These are phyloP conservation scores for Lochmaea capreae DNA, from an alignment of 2,888 invertebrate species.

Conservation along the genomic window DNA sequence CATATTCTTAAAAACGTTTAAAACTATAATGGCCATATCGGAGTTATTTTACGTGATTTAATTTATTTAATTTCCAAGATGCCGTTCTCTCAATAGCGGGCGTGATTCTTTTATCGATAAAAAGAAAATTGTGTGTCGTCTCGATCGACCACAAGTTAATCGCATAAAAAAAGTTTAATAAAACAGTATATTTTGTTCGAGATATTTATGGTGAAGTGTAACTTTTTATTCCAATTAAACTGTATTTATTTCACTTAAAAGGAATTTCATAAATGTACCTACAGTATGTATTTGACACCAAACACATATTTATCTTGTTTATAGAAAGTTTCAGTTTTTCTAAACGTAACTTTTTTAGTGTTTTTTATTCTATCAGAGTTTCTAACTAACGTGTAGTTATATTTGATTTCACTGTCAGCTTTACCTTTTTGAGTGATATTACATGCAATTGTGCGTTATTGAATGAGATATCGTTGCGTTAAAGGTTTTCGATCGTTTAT, in stretches of 20 bases:
- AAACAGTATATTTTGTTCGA: neutral
- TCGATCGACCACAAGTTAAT: neutral
- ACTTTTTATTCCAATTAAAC: neutral
- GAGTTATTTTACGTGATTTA: slow-evolving; percentile 40
- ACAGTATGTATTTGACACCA: no score
- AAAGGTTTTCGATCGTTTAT: neutral
- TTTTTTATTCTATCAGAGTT: no score
- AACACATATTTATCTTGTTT: no score
- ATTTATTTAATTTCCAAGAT: slow-evolving; percentile 33
- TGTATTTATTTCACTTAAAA: no score
- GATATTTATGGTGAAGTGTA: neutral
- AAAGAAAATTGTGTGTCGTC: neutral
- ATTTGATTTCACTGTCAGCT: no score
- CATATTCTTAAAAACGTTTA: slow-evolving; percentile 25
- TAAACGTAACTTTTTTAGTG: no score
- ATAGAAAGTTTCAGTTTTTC: no score
- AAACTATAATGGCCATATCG: slow-evolving; percentile 30
- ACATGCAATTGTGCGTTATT: no score
- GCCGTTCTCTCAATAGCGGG: neutral
- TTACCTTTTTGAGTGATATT: no score
- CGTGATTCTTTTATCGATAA: neutral
- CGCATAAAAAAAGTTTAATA: neutral
- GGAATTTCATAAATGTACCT: no score
- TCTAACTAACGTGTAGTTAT: no score
- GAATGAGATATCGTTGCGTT: no score